Conservation (phyloP, 1,140 invertebrate species). For the Chrysomallon squamiferum region DNA sequence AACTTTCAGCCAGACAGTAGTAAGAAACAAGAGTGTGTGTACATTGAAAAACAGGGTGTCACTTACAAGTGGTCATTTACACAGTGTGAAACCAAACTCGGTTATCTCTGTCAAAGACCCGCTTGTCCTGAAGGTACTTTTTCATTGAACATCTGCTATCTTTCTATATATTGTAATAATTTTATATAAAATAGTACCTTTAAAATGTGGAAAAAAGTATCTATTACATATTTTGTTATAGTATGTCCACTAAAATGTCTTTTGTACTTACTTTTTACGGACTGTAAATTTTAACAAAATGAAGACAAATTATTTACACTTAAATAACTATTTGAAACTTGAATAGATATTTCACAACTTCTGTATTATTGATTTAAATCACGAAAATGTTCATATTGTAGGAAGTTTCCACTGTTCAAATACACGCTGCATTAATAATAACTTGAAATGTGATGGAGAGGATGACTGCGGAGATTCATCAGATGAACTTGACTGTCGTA, state of each 20-base stretch:
- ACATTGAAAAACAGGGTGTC: not conserved
- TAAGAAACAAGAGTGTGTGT: slow-evolving; percentile 19
- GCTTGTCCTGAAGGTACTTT: slow-evolving; percentile 29
- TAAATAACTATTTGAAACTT: too few species aligned
- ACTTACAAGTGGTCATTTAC: slow-evolving; percentile 19
- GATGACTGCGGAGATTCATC: slow-evolving; percentile 59
- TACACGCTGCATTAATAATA: slow-evolving; percentile 46
- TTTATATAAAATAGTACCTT: too few species aligned
- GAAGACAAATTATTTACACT: too few species aligned
- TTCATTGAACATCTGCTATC: not conserved
- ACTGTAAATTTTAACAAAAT: too few species aligned
- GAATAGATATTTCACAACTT: too few species aligned
- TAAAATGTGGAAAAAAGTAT: too few species aligned
- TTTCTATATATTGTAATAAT: too few species aligned
- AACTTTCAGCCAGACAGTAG: slow-evolving; percentile 21
- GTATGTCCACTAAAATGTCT: too few species aligned
- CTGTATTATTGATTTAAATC: not conserved
- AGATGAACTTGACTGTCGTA: slow-evolving; percentile 55
- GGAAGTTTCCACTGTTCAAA: slow-evolving; percentile 52
- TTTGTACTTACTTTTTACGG: too few species aligned
- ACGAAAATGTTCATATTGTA: not conserved
- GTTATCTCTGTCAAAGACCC: slow-evolving; percentile 30
- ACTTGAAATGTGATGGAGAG: slow-evolving; percentile 51
- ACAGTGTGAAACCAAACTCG: slow-evolving; percentile 28
- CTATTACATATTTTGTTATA: too few species aligned